These are phyloP conservation scores for Gobiocypris rarus DNA, from an alignment of 2,113 vertebrate species.

Conservation along the genomic window DNA sequence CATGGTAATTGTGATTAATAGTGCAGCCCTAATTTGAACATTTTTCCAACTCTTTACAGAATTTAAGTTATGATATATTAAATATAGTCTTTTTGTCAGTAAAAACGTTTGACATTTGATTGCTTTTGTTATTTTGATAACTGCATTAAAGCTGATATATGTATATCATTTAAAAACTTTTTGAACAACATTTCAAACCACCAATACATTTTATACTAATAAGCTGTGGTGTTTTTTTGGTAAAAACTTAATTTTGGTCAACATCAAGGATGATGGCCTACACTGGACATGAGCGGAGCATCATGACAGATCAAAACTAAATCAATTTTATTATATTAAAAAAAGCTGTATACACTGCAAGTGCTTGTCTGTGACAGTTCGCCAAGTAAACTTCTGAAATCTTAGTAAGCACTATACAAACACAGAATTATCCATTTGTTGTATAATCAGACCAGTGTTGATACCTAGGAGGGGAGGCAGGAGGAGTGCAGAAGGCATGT, in stretches of 20 bases:
- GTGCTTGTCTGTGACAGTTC: neutral
- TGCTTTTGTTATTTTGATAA: no score
- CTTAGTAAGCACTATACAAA: neutral
- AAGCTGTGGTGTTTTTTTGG: neutral
- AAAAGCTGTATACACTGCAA: neutral
- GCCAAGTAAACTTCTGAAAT: neutral
- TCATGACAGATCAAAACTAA: neutral
- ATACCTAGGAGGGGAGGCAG: constrained; percentile 90
- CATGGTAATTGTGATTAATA: no score
- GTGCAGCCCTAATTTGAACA: no score
- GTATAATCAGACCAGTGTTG: neutral
- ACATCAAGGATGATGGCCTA: neutral
- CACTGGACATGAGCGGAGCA: neutral
- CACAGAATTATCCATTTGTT: neutral
- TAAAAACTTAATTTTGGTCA: neutral
- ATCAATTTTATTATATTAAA: neutral
- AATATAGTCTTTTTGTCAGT: no score
- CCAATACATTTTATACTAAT: neutral
- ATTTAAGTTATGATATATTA: no score
- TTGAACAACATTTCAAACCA: neutral
- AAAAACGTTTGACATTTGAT: no score
- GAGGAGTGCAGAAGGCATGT: constrained; percentile 89
- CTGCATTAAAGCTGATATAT: no score
- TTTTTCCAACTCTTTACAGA: no score
- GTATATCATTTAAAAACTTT: no score